Conservation (phyloP, 2,888 invertebrate genomes). For the Tipula vernalis region DNA sequence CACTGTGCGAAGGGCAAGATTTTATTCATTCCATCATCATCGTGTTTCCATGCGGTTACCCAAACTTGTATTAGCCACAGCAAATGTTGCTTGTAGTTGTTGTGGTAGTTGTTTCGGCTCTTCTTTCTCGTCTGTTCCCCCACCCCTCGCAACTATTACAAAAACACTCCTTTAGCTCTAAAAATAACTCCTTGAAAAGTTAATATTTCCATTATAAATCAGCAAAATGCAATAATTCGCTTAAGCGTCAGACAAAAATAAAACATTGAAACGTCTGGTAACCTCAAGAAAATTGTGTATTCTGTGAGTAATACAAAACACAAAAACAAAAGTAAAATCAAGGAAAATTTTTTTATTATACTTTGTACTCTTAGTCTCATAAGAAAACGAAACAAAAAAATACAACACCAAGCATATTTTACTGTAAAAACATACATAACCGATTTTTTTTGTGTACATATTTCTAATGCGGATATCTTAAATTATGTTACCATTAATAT, state of each 20-base stretch:
- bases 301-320: not conserved
- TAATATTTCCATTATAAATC: not conserved
- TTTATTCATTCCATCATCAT: too few relatives aligned
- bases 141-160: too few relatives aligned
- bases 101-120: too few relatives aligned
- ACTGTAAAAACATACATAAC: not conserved
- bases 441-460: not conserved
- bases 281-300: not conserved
- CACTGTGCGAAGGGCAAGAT: too few relatives aligned
- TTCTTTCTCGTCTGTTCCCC: too few relatives aligned
- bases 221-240: not conserved
- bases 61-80: too few relatives aligned
- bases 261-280: not conserved
- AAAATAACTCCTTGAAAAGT: not conserved
- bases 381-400: not conserved
- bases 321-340: not conserved
- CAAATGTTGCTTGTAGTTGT: too few relatives aligned
- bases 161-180: too few relatives aligned
- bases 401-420: not conserved
- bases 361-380: not conserved
- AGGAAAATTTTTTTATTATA: not conserved
- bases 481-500: constrained; percentile 8
- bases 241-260: not conserved
- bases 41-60: too few relatives aligned
- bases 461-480: constrained; percentile 9